Percentiles rank a stretch among this genome's conserved stretches.
Evolutionary conservation across 2,113 vertebrate species (phyloP).

Genomic region (Thalassoma bifasciatum): DNA sequence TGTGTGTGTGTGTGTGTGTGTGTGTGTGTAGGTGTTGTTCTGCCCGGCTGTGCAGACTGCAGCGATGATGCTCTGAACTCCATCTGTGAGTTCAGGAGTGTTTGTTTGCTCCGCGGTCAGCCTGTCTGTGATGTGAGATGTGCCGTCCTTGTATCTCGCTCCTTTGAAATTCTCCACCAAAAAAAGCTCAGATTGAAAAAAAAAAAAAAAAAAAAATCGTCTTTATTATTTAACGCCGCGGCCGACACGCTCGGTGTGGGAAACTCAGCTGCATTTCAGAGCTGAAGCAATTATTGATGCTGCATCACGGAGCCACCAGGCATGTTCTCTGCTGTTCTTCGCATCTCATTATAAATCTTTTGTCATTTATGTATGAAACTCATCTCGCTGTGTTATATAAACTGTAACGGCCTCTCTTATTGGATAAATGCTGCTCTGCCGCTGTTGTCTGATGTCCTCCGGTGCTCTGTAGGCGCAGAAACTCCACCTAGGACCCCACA

Average conservation of each 20-base stretch:
- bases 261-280: background rate
- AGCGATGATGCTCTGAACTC: conserved; percentile 30
- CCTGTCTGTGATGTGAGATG: conserved; percentile 17
- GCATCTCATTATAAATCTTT: background rate
- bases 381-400: background rate
- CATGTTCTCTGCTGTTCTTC: background rate
- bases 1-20: background rate
- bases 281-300: background rate
- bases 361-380: background rate
- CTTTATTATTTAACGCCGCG: conserved; percentile 15
- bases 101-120: conserved; percentile 25
- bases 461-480: too few relatives aligned
- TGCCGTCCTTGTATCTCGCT: conserved; percentile 12
- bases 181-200: conserved; percentile 3
- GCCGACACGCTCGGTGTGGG: background rate
- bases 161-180: conserved; percentile 14
- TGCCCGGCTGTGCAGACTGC: conserved; percentile 30
- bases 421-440: background rate
- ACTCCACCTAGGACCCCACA: too few relatives aligned
- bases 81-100: conserved; percentile 33
- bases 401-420: background rate
- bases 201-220: background rate
- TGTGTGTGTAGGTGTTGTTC: conserved; percentile 43
- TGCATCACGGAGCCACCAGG: background rate
- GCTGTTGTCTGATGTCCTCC: background rate